These are phyloP conservation scores for Halcyon leucocephala DNA, from an alignment of 2,797 vertebrate genomes.

Conservation along the genomic window DNA sequence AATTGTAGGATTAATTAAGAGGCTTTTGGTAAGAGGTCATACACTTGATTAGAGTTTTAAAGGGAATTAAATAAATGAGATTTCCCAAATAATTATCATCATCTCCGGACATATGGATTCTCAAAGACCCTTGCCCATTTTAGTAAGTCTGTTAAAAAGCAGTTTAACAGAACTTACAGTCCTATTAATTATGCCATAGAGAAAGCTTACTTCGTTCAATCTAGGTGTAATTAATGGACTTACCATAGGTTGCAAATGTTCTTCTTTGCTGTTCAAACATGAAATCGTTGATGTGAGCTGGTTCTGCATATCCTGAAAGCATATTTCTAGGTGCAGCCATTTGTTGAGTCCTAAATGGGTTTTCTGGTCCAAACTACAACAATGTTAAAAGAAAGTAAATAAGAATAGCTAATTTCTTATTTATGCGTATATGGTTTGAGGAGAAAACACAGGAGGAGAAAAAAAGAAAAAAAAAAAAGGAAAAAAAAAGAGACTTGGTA, in stretches of 20 bases:
- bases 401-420: not conserved
- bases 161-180: not conserved
- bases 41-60: not conserved
- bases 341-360: slow-evolving; percentile 94
- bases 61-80: not conserved
- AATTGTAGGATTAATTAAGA: not conserved
- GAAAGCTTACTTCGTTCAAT: not conserved
- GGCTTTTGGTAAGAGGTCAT: not conserved
- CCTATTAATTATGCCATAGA: not conserved
- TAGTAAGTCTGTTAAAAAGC: not conserved
- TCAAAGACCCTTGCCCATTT: not conserved
- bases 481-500: not conserved
- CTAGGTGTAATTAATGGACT: not conserved
- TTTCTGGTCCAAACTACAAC: slow-evolving; percentile 92
- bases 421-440: not conserved
- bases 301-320: slow-evolving; percentile 96
- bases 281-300: slow-evolving; percentile 96
- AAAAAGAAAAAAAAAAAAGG: not conserved
- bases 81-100: not conserved
- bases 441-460: not conserved
- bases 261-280: slow-evolving; percentile 99
- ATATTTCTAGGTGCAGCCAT: slow-evolving; percentile 99
- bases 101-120: not conserved
- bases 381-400: not conserved
- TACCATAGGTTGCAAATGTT: slow-evolving; percentile 96